A percentile compares a stretch with the other conserved stretches of the same genome.
Conservation (phyloP, 2,797 vertebrate species). For the Hoplostethus atlanticus region DNA sequence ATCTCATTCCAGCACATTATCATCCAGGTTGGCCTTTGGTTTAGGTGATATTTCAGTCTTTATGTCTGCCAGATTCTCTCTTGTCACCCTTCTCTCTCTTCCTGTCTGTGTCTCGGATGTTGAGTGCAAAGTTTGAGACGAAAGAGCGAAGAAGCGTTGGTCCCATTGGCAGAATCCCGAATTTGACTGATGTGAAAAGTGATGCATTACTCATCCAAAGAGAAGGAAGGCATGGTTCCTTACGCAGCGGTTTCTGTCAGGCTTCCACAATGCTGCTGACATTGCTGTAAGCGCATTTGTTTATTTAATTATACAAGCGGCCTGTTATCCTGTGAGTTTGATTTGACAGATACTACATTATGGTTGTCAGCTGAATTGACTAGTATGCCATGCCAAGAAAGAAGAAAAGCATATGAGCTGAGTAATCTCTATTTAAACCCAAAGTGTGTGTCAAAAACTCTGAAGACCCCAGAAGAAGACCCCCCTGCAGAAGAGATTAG, state of each 20-base stretch:
- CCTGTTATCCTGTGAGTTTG: slow-evolving; percentile 15
- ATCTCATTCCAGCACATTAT: slow-evolving; percentile 38
- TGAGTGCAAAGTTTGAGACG: slow-evolving; percentile 31
- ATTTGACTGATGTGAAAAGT: slow-evolving; percentile 57
- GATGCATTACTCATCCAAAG: slow-evolving; percentile 56
- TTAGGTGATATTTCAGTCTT: slow-evolving; percentile 34
- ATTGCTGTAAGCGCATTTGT: slow-evolving; percentile 17
- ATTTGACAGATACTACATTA: slow-evolving; percentile 16
- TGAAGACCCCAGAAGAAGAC: background rate
- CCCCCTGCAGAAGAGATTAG: background rate
- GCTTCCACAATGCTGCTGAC: slow-evolving; percentile 6
- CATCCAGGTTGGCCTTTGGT: slow-evolving; percentile 46
- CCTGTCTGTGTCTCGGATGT: slow-evolving; percentile 32
- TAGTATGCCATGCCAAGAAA: background rate
- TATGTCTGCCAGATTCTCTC: slow-evolving; percentile 43
- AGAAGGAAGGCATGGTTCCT: slow-evolving; percentile 57
- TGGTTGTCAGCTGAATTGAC: background rate
- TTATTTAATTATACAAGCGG: slow-evolving; percentile 5
- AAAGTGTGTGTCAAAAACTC: no score
- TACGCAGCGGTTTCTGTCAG: slow-evolving; percentile 49
- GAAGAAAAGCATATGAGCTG: background rate
- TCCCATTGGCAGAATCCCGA: slow-evolving; percentile 20
- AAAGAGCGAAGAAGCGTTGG: slow-evolving; percentile 32
- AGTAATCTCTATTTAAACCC: background rate
- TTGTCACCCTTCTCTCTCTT: slow-evolving; percentile 16